These are phyloP conservation scores for Aleiodes sp. DNA, from an alignment of 1,140 invertebrate genomes.

Conservation along the genomic window DNA sequence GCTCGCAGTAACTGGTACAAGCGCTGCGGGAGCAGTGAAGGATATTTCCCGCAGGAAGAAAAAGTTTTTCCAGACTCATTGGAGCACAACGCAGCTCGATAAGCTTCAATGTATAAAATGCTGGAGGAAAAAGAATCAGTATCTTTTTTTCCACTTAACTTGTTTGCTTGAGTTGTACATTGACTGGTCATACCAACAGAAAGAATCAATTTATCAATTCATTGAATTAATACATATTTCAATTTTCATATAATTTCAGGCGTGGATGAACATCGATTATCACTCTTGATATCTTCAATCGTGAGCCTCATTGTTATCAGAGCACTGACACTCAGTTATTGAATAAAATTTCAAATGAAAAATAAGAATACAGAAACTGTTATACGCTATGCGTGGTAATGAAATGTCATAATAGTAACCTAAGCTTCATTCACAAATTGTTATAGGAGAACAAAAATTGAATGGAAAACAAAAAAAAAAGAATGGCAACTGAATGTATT, in stretches of 20 bases:
- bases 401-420: not conserved
- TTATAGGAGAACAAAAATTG: too few species aligned
- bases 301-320: not conserved
- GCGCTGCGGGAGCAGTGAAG: slow-evolving; percentile 14
- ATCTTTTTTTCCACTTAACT: not conserved
- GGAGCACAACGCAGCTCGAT: not conserved
- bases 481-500: not conserved
- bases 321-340: not conserved
- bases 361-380: slow-evolving; percentile 1
- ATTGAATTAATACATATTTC: not conserved
- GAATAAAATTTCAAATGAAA: not conserved
- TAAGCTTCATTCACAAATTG: too few species aligned
- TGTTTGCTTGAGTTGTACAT: too few species aligned
- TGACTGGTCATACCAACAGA: too few species aligned
- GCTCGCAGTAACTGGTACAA: slow-evolving; percentile 20
- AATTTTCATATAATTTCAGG: not conserved
- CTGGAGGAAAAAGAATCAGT: slow-evolving; percentile 11
- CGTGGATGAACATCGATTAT: not conserved
- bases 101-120: slow-evolving; percentile 30
- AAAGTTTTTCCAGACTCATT: slow-evolving; percentile 25
- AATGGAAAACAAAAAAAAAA: not conserved
- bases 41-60: slow-evolving; percentile 33
- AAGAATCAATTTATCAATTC: slow-evolving; percentile 7
- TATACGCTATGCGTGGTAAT: not conserved
- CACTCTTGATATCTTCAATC: slow-evolving; percentile 14